phyloP scores from a whole-genome alignment of 2,113 vertebrate species.

The Ammospiza caudacuta region DNA sequence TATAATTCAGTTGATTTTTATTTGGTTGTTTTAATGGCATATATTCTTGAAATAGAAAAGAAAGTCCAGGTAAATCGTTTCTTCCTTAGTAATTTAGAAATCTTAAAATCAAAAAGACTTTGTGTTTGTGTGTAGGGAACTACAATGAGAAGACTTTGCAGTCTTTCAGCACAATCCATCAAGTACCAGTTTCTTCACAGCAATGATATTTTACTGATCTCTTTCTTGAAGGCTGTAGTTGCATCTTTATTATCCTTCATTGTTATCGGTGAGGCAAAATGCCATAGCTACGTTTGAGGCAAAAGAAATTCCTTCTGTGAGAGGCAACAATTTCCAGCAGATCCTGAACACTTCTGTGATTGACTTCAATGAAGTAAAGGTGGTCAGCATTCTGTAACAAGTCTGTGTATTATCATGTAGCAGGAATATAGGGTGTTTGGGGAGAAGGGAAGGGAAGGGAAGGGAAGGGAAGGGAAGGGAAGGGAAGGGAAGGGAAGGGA shows the following conservation, averaged over 20 bases:
- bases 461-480: not conserved
- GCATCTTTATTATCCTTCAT: slow-evolving; percentile 15
- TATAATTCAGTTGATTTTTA: not conserved
- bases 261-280: slow-evolving; percentile 15
- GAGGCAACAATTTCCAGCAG: not conserved
- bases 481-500: not conserved
- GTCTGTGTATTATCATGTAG: not conserved
- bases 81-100: not conserved
- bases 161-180: not conserved
- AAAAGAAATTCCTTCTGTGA: not conserved
- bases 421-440: not conserved
- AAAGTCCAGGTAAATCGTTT: not conserved
- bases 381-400: not conserved
- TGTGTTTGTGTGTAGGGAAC: not conserved
- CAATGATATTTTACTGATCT: not conserved
- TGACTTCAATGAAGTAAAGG: not conserved
- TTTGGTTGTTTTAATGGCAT: not conserved
- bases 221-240: not conserved
- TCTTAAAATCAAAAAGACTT: not conserved
- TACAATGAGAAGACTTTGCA: not conserved
- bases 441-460: not conserved
- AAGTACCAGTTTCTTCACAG: slow-evolving; percentile 11
- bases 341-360: not conserved
- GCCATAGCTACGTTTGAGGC: not conserved
- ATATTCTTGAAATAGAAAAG: not conserved